Conservation (phyloP, 2,888 invertebrate genomes). For the Aporophyla lueneburgensis region DNA sequence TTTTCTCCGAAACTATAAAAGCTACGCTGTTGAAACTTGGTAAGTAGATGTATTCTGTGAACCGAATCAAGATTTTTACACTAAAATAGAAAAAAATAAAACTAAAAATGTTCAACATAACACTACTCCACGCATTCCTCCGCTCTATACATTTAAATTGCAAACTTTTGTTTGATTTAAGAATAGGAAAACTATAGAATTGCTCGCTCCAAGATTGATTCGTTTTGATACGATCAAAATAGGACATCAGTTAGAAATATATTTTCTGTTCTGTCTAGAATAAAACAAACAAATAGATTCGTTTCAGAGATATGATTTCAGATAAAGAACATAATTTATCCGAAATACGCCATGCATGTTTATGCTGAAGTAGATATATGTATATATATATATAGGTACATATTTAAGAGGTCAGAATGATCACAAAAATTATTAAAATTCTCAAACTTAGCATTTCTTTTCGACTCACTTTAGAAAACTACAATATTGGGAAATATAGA, state of each 20-base stretch:
- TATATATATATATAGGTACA: no score
- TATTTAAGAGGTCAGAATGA: neutral
- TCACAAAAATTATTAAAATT: neutral
- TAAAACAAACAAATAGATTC: slow-evolving; percentile 28
- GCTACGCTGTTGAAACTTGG: no score
- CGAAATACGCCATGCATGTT: slow-evolving; percentile 2
- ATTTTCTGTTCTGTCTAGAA: slow-evolving; percentile 44
- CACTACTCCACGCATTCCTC: slow-evolving; percentile 34
- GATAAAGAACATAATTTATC: slow-evolving; percentile 36
- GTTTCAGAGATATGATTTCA: slow-evolving; percentile 30
- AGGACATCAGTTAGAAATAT: slow-evolving; percentile 30
- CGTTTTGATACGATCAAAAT: slow-evolving; percentile 44
- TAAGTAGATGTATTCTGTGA: no score
- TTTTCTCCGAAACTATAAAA: no score
- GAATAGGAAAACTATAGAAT: slow-evolving; percentile 46
- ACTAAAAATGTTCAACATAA: slow-evolving; percentile 21
- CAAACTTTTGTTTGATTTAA: slow-evolving; percentile 48
- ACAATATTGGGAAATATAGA: neutral
- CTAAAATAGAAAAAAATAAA: no score
- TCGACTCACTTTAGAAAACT: neutral
- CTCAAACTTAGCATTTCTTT: neutral
- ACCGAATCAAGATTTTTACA: no score
- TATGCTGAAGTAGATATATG: neutral
- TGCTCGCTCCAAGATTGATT: slow-evolving; percentile 47
- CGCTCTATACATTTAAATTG: slow-evolving; percentile 58